Base-by-base conservation (phyloP, 2,888 invertebrate genomes). In the Scelioninae gen. 1 region DNA sequence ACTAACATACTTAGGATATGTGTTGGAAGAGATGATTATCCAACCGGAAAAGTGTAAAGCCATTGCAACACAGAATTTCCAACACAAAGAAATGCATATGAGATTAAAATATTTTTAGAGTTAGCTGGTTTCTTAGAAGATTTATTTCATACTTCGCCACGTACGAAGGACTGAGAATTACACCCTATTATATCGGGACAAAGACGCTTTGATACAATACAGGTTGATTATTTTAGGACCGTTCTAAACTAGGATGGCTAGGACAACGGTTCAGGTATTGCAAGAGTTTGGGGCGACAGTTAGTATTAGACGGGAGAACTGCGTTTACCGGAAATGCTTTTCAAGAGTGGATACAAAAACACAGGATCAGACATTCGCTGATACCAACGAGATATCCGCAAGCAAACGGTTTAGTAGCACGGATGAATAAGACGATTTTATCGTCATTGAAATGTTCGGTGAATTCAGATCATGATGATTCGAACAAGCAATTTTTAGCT, bases 401-500 rank as follows among this genome's bases (percentile, higher is more conserved):
- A n/a, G n/a, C n/a, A n/a, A n/a, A n/a, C n/a, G 83, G 84, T 7
- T 49, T 82, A 53, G 83, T 63, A 1, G 75, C 65, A 29, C n/a
- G 77, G 9, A 68, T 74, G 38, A 81, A 81, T n/a, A 3, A 13
- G 4, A 77, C 81, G 0, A 31, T 78, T 9, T 9, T 84, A 2
- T 74, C 76, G 0, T 13, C 45, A 10, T 65, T 82, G 11, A 13
- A 65, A 34, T 13, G 45, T 8, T 32, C 16, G 47, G 56, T 65
- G 0, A 65, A 51, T 23, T 15, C 32, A 5, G 29, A 69, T 0
- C 38, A 51, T 0, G 13, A 71, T 23, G 58, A 78, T 45, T 71
- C 63, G 23, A 4, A 23, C 4, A 23, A 23, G 4, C 23, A 23
- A 23, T 23, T 23, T 2, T 23, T 23, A 23, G 23, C 23, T 23